Evolutionary conservation across 2,797 vertebrate genomes (phyloP).

Genomic region (Odontamblyopus rebecca): DNA sequence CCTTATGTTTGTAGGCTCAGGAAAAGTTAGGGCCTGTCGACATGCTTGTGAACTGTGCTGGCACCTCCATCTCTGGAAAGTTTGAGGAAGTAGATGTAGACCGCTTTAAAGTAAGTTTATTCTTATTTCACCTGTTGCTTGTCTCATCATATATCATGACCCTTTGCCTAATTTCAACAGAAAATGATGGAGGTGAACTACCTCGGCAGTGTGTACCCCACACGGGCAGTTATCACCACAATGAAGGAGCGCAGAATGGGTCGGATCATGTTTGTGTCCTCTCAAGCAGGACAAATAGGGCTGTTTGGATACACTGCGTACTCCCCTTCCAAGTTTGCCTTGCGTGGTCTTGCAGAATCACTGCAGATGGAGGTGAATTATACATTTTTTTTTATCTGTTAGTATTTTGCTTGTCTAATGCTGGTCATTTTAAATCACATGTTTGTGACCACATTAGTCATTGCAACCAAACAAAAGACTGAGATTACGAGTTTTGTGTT

Average conservation of each 20-base stretch:
- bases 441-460: neutral
- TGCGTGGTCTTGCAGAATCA: conserved; percentile 93
- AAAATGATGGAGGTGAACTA: conserved; percentile 96
- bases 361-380: conserved; percentile 94
- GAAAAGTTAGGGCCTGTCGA: conserved; percentile 97
- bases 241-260: conserved; percentile 98
- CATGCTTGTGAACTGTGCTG: conserved; percentile 97
- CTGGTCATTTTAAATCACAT: neutral
- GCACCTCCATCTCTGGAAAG: conserved; percentile 84
- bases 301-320: conserved; percentile 95
- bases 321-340: conserved; percentile 94
- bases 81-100: conserved; percentile 93
- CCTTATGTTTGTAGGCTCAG: conserved; percentile 82
- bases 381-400: neutral
- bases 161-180: conserved; percentile 62
- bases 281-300: conserved; percentile 94
- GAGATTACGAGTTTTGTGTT: too few species aligned
- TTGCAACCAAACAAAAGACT: neutral
- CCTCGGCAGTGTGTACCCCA: conserved; percentile 95
- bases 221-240: conserved; percentile 89
- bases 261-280: conserved; percentile 94
- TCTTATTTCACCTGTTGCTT: neutral
- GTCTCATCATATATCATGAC: neutral
- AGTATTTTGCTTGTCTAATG: neutral
- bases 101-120: conserved; percentile 84